phyloP scores from a whole-genome alignment of 2,888 invertebrate species.

The Lysandra coridon region DNA sequence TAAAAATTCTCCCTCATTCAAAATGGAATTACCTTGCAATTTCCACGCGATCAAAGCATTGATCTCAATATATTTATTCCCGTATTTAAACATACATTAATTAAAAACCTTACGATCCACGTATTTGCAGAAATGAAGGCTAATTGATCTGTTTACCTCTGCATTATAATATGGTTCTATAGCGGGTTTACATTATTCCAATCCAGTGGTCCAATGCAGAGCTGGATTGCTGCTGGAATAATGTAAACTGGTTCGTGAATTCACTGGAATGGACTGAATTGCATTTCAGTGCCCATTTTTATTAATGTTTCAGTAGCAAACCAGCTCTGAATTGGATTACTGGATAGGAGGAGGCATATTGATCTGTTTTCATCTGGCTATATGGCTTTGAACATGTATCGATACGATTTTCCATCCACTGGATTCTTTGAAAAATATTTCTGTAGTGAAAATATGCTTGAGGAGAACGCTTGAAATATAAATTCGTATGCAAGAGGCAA shows the following conservation, averaged over 20 bases:
- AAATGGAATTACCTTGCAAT: neutral
- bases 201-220: no score
- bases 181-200: no score
- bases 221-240: no score
- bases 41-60: neutral
- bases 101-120: neutral
- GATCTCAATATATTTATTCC: neutral
- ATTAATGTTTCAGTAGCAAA: no score
- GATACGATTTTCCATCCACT: neutral
- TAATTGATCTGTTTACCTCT: neutral
- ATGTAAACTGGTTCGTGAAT: no score
- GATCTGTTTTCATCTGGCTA: no score
- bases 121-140: neutral
- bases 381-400: no score
- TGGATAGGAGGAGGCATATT: no score
- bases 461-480: neutral
- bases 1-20: neutral
- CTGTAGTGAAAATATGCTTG: neutral
- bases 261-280: no score
- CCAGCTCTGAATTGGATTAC: no score
- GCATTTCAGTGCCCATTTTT: no score
- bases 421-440: neutral
- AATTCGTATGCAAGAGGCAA: neutral
- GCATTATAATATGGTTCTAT: neutral
- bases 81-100: neutral